Conservation (phyloP, 2,888 invertebrate genomes). For the Coecobrya sp. region DNA sequence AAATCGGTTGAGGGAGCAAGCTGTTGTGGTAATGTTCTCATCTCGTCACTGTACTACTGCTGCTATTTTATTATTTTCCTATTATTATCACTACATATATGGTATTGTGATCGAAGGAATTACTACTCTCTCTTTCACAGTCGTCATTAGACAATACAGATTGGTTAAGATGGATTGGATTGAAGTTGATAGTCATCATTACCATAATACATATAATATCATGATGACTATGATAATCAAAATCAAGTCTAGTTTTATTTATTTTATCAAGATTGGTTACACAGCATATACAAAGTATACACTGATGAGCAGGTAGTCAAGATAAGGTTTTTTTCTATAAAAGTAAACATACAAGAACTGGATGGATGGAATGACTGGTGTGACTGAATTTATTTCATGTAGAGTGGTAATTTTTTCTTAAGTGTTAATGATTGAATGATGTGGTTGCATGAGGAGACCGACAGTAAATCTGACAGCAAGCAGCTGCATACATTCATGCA, state of each 20-base stretch:
- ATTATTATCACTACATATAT: constrained; percentile 53
- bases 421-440: constrained; percentile 80
- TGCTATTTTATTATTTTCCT: constrained; percentile 46
- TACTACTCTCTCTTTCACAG: constrained; percentile 34
- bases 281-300: not conserved
- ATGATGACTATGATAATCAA: constrained; percentile 11
- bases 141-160: constrained; percentile 65
- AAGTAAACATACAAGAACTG: constrained; percentile 64
- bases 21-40: constrained; percentile 6
- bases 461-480: constrained; percentile 59
- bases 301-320: constrained; percentile 15
- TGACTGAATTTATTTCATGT: constrained; percentile 78
- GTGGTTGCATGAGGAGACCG: constrained; percentile 70
- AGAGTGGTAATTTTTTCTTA: constrained; percentile 73
- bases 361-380: constrained; percentile 50
- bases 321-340: constrained; percentile 30
- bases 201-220: constrained; percentile 55
- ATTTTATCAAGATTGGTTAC: constrained; percentile 65
- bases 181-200: constrained; percentile 76
- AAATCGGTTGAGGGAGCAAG: constrained; percentile 48
- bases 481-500: constrained; percentile 44
- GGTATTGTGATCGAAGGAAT: not conserved
- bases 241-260: constrained; percentile 75
- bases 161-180: constrained; percentile 57
- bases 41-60: constrained; percentile 31